Evolutionary conservation across 2,797 vertebrate species (phyloP).

Genomic region (Chloroceryle amazona): DNA sequence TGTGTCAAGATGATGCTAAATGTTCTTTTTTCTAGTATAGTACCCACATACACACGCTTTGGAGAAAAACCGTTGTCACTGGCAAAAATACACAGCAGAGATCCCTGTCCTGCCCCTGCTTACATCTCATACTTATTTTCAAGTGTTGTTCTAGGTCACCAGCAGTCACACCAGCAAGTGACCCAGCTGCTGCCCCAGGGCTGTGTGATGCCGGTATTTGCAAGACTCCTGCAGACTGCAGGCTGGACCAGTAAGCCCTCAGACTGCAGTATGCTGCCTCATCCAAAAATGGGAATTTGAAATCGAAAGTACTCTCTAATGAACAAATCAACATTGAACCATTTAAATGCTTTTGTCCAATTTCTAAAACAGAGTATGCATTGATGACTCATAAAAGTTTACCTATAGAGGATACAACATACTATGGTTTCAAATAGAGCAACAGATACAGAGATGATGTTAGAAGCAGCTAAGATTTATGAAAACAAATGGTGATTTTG

Average conservation of each 20-base stretch:
- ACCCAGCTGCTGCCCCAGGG: constrained; percentile 21
- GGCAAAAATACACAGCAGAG: not conserved
- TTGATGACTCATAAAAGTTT: not conserved
- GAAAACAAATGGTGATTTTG: not conserved
- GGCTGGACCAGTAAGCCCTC: not conserved
- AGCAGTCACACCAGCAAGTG: not conserved
- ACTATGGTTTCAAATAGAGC: not conserved
- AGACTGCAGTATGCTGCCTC: constrained; percentile 7
- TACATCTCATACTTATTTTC: not conserved
- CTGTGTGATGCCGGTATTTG: not conserved
- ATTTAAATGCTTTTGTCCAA: not conserved
- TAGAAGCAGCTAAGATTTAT: not conserved
- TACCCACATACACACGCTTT: not conserved
- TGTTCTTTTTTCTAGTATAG: not conserved
- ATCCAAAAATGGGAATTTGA: not conserved
- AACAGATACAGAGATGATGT: not conserved
- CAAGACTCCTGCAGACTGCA: not conserved
- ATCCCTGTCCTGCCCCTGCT: not conserved
- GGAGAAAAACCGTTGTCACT: not conserved
- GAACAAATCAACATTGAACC: not conserved
- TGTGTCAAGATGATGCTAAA: constrained; percentile 40
- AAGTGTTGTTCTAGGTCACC: not conserved
- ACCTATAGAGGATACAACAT: not conserved
- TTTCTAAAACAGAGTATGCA: not conserved
- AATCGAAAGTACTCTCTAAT: not conserved